phyloP scores from a whole-genome alignment of 2,888 invertebrate species.

The Petrolisthes cinctipes region DNA sequence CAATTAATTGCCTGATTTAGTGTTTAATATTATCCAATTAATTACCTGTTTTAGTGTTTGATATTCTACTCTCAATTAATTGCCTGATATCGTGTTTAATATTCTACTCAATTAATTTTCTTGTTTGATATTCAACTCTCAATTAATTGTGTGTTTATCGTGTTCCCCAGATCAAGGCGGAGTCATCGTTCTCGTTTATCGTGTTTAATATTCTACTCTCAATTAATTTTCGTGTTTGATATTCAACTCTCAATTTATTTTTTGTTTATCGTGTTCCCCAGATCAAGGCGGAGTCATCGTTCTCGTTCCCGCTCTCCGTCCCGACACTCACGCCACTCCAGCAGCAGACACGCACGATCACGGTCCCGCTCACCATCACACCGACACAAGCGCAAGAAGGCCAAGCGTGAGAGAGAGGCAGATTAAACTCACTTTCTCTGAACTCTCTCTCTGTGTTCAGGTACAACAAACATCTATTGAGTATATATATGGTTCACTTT shows the following conservation, averaged over 20 bases:
- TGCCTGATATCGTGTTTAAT: too few relatives aligned
- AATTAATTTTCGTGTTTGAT: not conserved
- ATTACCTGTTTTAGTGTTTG: too few relatives aligned
- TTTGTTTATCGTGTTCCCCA: conserved; percentile 5
- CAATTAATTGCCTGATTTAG: too few relatives aligned
- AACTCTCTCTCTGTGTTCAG: conserved; percentile 7
- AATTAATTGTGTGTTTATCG: too few relatives aligned
- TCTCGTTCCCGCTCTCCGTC: conserved; percentile 59
- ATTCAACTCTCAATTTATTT: not conserved
- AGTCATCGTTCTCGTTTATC: too few relatives aligned
- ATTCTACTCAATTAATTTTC: too few relatives aligned
- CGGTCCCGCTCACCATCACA: conserved; percentile 80
- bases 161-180: too few relatives aligned
- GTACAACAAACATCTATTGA: not conserved
- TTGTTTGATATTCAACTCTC: too few relatives aligned
- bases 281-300: conserved; percentile 50
- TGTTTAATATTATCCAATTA: too few relatives aligned
- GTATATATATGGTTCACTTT: not conserved
- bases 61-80: too few relatives aligned
- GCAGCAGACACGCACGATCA: conserved; percentile 80
- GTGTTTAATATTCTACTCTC: too few relatives aligned
- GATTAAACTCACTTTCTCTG: conserved; percentile 25
- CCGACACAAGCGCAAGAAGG: conserved; percentile 76
- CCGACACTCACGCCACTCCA: conserved; percentile 75
- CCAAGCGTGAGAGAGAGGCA: conserved; percentile 70